A percentile compares a stretch with the other conserved stretches of the same genome.
phyloP scores from a whole-genome alignment of 2,888 invertebrate genomes.

The Caprella mutica region DNA sequence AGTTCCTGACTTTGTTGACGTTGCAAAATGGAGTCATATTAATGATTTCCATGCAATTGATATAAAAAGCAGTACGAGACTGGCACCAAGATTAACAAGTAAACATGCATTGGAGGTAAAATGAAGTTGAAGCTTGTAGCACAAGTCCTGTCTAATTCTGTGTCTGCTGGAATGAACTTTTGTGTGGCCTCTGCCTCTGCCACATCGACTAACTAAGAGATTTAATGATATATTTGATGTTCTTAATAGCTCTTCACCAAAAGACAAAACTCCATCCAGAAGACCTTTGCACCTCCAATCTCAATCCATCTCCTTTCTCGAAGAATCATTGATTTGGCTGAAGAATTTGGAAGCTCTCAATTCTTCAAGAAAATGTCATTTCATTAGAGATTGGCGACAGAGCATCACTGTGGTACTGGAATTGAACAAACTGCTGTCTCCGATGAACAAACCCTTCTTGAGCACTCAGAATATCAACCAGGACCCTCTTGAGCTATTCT shows the following conservation, averaged over 20 bases:
- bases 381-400: background rate
- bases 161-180: background rate
- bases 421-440: background rate
- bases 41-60: background rate
- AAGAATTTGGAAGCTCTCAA: background rate
- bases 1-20: background rate
- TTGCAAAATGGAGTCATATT: background rate
- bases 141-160: background rate
- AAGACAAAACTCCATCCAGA: background rate
- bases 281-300: background rate
- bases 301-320: background rate
- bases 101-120: background rate
- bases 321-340: background rate
- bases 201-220: background rate
- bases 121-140: background rate
- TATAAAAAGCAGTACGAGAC: background rate
- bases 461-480: background rate
- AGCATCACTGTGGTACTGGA: background rate
- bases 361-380: background rate
- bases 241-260: background rate
- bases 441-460: background rate
- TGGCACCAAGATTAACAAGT: background rate
- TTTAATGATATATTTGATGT: background rate
- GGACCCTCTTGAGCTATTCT: background rate
- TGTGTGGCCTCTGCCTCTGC: background rate